Evolutionary conservation across 2,888 invertebrate species (phyloP), one percentile per base, ranked within the genome.

Genomic region (Kryphioiulus occultus): DNA sequence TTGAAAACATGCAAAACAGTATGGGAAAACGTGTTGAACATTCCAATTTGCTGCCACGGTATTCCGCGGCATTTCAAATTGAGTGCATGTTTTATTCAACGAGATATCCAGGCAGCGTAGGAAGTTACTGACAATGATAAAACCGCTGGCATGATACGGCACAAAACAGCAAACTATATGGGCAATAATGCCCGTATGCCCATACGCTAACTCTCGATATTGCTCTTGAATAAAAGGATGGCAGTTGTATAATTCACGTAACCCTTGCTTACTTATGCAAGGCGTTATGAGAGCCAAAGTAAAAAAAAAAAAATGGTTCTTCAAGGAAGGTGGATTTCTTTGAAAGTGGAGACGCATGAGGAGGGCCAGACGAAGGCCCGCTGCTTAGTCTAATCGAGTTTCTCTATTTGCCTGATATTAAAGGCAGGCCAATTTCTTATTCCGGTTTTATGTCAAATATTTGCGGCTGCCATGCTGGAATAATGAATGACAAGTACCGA

Each of bases 1-100:
- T 26, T 12, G 68, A 26, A 68, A 68, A 68, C 68, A 68, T 68
- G 68, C 68, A 68, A 68, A 68, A 26, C 68, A 68, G 68, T 26
- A 68, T 68, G n/a, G 68, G 26, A 68, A 68, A 26, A 68, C 68
- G 68, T 68, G 68, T 68, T 68, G 68, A 68, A 68, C 68, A 68
- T 68, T 26, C 22, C 68, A 68, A 68, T 68, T 68, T 68, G 68
- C 68, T 68, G 68, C 68, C n/a, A 4, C 68, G n/a, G 12, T 68
- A 68, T 68, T 68, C 68, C 26, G 22, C 68, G 68, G 68, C 68
- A 68, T 68, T 68, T 68, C 68, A 68, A 68, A 68, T 68, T 68
- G 68, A 68, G 68, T 68, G 68, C 68, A 68, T 68, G 68, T 68
- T 68, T 68, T 68, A 68, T 68, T 68, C 68, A 68, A 68, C 68